These are phyloP conservation scores for Popillia japonica DNA, from an alignment of 1,140 invertebrate species.

Conservation along the genomic window DNA sequence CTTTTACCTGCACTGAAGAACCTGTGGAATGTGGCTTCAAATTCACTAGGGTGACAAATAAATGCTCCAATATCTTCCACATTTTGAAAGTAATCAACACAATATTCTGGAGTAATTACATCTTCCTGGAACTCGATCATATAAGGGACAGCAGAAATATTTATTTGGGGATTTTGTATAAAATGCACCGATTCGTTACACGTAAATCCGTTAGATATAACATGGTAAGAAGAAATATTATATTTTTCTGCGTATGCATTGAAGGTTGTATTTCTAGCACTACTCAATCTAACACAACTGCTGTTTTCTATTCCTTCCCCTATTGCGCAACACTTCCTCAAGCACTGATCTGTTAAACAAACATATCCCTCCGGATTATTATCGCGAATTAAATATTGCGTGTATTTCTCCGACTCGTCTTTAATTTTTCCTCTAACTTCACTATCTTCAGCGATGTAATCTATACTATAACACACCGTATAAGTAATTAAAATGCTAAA, in stretches of 20 bases:
- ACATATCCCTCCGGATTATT: slow-evolving; percentile 34
- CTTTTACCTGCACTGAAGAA: slow-evolving; percentile 36
- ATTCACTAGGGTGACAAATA: not conserved
- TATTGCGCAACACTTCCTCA: slow-evolving; percentile 35
- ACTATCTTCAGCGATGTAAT: slow-evolving; percentile 35
- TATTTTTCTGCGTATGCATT: slow-evolving; percentile 5
- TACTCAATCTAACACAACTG: not conserved
- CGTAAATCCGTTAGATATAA: not conserved
- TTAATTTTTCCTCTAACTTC: slow-evolving; percentile 31
- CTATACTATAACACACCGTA: not conserved
- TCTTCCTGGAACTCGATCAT: not conserved
- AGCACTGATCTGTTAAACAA: slow-evolving; percentile 19
- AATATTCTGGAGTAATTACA: not conserved
- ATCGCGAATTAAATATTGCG: slow-evolving; percentile 34
- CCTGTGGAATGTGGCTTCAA: not conserved
- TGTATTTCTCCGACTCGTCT: slow-evolving; percentile 34
- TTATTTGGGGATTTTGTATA: slow-evolving; percentile 7
- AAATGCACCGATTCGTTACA: slow-evolving; percentile 21
- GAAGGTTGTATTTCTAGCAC: slow-evolving; percentile 15
- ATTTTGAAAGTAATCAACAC: slow-evolving; percentile 31
- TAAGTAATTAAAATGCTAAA: not conserved
- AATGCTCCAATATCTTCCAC: slow-evolving; percentile 16
- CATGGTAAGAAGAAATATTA: slow-evolving; percentile 4
- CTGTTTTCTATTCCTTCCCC: slow-evolving; percentile 23
- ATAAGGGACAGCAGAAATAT: not conserved